Percentiles rank a stretch among this genome's conserved stretches.
These are phyloP conservation scores for Scaptomyza caliginosa DNA, from an alignment of 2,888 invertebrate species.

Conservation along the genomic window DNA sequence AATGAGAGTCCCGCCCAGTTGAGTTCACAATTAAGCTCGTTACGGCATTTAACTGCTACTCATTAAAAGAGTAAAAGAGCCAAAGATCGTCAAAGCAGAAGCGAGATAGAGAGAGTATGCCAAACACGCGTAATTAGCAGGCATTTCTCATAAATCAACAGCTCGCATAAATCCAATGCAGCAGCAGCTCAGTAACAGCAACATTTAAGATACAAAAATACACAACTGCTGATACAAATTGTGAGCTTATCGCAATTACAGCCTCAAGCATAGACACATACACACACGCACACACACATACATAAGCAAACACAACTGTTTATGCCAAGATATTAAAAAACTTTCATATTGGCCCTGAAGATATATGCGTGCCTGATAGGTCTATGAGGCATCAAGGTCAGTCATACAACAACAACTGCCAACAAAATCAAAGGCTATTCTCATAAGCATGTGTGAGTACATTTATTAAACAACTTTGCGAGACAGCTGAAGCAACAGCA, in stretches of 20 bases:
- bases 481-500: background rate
- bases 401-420: conserved; percentile 31
- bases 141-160: conserved; percentile 63
- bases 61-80: conserved; percentile 44
- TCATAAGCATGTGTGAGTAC: conserved; percentile 69
- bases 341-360: conserved; percentile 50
- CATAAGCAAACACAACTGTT: background rate
- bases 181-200: conserved; percentile 9
- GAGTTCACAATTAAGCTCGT: conserved; percentile 72
- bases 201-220: conserved; percentile 36
- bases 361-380: conserved; percentile 8
- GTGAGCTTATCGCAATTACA: conserved; percentile 53
- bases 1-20: conserved; percentile 53
- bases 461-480: conserved; percentile 78
- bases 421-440: conserved; percentile 44
- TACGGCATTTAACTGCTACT: conserved; percentile 68
- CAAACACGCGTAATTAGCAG: conserved; percentile 63
- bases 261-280: conserved; percentile 8
- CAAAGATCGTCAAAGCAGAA: background rate
- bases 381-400: conserved; percentile 37
- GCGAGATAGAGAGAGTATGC: background rate
- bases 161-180: conserved; percentile 34
- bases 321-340: conserved; percentile 63
- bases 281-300: background rate
- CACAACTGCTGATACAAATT: conserved; percentile 47